Base-by-base conservation (phyloP, 2,888 invertebrate genomes). In the Dicyrtomina minuta region DNA sequence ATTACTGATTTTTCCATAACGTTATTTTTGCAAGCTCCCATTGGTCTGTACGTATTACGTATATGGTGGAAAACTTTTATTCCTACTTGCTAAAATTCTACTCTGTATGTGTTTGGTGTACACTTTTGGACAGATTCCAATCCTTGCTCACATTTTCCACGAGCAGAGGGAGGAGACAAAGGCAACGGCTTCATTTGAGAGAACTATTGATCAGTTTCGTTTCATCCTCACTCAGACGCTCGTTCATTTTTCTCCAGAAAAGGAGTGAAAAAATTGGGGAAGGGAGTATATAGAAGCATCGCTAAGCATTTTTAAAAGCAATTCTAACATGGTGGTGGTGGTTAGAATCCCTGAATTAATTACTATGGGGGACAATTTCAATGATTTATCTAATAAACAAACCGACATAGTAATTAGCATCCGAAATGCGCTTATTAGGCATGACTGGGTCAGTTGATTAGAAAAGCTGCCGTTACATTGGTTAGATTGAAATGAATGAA, bases 161-260 rank as follows among this genome's bases (percentile, higher is more conserved):
- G 66, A 55, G 39, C 13, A 39, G 24, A 44, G 41, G 55, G 43
- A 55, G 58, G 66, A 66, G 64, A 69, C 72, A 60, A 62, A 69
- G 58, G 66, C 72, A 66, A 58, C 41, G 53, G 66, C 58, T 59
- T 67, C 67, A 58, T 62, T 69, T 72, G 64, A 64, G 55, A 56
- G 51, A 58, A 64, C 70, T 72, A 70, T 72, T 70, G 70, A 70
- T 70, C 56, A 17, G 66, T 65, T 67, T 70, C 59, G 62, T 60
- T 70, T 67, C 70, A 55, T 70, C 65, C 67, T 67, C 70, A n/a
- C n/a, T n/a, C n/a, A n/a, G n/a, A n/a, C n/a, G n/a, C n/a, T n/a
- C n/a, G n/a, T n/a, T n/a, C n/a, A n/a, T n/a, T n/a, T 66, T 64
- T 61, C 60, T 51, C 2, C 3, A 8, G 24, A 24, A 43, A 39